Conservation (phyloP, 2,888 invertebrate species). For the Conchocele bisecta region DNA sequence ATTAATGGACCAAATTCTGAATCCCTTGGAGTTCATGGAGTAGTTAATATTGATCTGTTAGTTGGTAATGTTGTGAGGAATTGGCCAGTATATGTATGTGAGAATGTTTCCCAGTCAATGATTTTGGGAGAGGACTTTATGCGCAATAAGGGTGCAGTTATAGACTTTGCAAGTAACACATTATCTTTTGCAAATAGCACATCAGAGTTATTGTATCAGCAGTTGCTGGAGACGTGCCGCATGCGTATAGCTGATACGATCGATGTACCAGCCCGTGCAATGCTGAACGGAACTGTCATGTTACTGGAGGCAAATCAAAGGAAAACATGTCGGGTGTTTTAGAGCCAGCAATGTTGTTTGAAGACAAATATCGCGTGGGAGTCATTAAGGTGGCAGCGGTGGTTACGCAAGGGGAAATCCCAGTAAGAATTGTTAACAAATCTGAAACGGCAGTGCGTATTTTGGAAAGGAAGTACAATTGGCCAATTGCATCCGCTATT, state of each 20-base stretch:
- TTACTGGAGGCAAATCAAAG: neutral
- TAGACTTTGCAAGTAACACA: constrained; percentile 11
- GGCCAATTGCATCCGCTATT: no score
- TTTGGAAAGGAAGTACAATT: constrained; percentile 10
- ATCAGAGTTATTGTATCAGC: no score
- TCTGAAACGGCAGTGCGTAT: neutral
- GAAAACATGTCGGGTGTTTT: neutral
- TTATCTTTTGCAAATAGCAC: no score
- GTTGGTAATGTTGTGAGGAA: neutral
- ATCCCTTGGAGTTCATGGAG: constrained; percentile 2
- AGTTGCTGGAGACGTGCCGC: no score
- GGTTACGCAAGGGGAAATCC: neutral
- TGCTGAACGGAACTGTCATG: no score
- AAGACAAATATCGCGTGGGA: neutral
- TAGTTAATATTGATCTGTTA: neutral
- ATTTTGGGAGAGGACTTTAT: constrained; percentile 10
- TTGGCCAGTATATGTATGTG: constrained; percentile 8
- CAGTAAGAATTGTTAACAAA: constrained; percentile 2
- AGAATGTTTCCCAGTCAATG: constrained; percentile 1
- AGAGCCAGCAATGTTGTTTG: constrained; percentile 1
- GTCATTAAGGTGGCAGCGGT: constrained; percentile 4
- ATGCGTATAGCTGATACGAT: no score
- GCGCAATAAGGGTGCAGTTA: constrained; percentile 1
- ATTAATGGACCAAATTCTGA: no score
- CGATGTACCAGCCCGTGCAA: no score